Evolutionary conservation across 1,140 invertebrate genomes (phyloP), one percentile per base, ranked within the genome.

Genomic region (Drosophila yakuba): DNA sequence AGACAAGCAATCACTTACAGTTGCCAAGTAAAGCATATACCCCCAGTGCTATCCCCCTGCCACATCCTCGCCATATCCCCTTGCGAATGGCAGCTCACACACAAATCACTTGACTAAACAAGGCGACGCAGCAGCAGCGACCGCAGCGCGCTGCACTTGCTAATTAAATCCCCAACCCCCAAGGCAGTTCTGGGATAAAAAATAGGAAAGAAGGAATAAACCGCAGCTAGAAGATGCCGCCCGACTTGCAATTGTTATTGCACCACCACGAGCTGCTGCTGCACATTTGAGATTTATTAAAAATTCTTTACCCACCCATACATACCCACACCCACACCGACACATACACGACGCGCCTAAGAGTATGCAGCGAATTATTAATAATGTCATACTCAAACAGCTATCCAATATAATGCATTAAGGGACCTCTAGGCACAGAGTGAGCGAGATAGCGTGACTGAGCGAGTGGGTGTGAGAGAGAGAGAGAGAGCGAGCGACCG

Each of bases 201-300:
- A 50, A 11, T 17, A 23, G 23, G 59, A 32, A 56, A 61, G n/a
- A 61, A 61, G 55, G 52, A 38, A 23, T 32, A 35, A 51, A 80
- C 76, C 47, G 56, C 66, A 81, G 38, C 39, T 41, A 64, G 61
- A 84, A 84, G 81, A 85, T 74, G 80, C 81, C 74, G 80, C 66
- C 58, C 61, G 67, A 84, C 76, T 83, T 83, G 80, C 81, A 84
- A 76, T 84, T 78, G 79, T 62, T 68, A 74, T 79, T 80, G 72
- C 54, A 58, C 66, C 68, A 72, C 68, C 68, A 50, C 25, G 67
- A 60, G 61, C 62, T 60, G 23, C 57, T 71, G 84, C 78, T 89
- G 88, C 88, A 91, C 88, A 91, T 91, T 91, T 91, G 88, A 91
- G 88, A 91, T 88, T 91, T 91, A 91, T 91, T 91, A 91, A 91